Evolutionary conservation across 2,113 vertebrate species (phyloP).

Genomic region (Haliaeetus leucogaster): DNA sequence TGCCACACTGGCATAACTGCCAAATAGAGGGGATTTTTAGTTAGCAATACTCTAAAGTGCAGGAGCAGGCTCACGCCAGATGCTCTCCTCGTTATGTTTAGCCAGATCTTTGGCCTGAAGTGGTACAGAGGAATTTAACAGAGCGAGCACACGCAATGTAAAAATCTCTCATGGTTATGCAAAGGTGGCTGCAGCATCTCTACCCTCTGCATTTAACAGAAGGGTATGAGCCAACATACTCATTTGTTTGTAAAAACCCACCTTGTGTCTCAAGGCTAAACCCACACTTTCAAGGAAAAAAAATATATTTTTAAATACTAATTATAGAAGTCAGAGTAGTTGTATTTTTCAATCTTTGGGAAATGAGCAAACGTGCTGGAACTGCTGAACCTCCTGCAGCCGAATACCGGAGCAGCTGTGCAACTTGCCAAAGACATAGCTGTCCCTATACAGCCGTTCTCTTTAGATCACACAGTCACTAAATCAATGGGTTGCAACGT

Average conservation of each 20-base stretch:
- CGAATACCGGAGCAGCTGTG: not conserved
- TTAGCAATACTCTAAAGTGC: rapidly evolving
- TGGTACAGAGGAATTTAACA: not conserved
- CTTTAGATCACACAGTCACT: rapidly evolving
- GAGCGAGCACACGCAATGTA: rapidly evolving
- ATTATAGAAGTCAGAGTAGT: not conserved
- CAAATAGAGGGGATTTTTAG: not conserved
- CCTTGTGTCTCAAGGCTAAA: not conserved
- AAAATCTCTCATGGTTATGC: not conserved
- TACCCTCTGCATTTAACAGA: rapidly evolving
- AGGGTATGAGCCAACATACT: rapidly evolving
- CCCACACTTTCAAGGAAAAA: not conserved
- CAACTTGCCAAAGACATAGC: not conserved
- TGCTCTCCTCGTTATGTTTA: not conserved
- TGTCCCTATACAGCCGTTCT: not conserved
- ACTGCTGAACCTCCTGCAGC: not conserved
- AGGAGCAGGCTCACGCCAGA: not conserved
- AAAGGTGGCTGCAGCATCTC: not conserved
- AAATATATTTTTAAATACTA: not conserved
- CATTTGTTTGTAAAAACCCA: not conserved
- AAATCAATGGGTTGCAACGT: not conserved
- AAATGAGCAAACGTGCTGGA: not conserved
- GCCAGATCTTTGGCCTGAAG: not conserved
- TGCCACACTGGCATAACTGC: rapidly evolving
- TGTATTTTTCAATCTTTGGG: not conserved